Conservation (phyloP, 2,888 invertebrate species). For the Aspidiotus rigidus region DNA sequence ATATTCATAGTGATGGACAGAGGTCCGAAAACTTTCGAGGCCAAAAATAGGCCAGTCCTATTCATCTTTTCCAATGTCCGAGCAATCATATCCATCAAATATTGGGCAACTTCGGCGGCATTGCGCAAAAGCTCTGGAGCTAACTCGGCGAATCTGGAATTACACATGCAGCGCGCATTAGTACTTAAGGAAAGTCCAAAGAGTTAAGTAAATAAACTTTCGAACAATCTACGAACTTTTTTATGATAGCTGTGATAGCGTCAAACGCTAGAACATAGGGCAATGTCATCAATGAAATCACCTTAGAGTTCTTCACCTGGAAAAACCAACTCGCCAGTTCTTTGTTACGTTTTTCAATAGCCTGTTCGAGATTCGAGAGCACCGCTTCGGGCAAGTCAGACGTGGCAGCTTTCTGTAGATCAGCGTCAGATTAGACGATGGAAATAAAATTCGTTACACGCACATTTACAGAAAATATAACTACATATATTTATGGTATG, state of each 20-base stretch:
- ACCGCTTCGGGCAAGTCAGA: conserved; percentile 86
- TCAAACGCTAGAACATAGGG: conserved; percentile 84
- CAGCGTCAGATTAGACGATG: no score
- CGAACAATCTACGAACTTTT: conserved; percentile 60
- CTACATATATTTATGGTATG: conserved; percentile 3
- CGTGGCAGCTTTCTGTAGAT: conserved; percentile 67
- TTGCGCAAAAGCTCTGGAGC: conserved; percentile 10
- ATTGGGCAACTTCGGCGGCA: background rate
- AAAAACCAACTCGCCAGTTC: conserved; percentile 85
- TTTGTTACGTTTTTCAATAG: conserved; percentile 84
- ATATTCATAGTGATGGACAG: conserved; percentile 5
- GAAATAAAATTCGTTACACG: no score
- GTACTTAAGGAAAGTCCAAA: background rate
- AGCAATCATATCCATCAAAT: background rate
- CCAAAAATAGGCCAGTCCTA: conserved; percentile 23
- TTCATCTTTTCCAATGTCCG: conserved; percentile 16
- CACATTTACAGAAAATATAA: conserved; percentile 35
- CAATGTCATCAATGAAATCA: conserved; percentile 67
- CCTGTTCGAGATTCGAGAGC: conserved; percentile 81
- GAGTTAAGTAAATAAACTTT: background rate
- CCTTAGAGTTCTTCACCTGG: conserved; percentile 68
- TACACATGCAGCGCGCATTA: background rate
- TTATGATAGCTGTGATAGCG: conserved; percentile 73
- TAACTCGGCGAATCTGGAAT: conserved; percentile 6
- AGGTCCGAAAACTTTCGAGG: conserved; percentile 27